Evolutionary conservation across 2,797 vertebrate species (phyloP).

Genomic region (Trachops cirrhosus): DNA sequence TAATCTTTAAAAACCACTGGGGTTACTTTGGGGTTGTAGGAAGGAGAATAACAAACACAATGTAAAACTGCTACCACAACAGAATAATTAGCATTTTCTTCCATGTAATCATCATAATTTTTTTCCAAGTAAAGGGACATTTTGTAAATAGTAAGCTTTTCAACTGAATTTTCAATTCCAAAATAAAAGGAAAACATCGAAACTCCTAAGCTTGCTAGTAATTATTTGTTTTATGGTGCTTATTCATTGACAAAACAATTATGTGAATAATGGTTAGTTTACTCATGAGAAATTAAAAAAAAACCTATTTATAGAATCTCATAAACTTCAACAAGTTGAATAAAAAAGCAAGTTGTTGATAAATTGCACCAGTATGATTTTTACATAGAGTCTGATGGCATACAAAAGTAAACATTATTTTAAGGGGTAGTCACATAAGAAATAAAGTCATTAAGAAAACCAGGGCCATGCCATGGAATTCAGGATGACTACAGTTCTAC

Average conservation of each 20-base stretch:
- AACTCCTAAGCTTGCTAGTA: neutral
- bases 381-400: neutral
- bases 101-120: neutral
- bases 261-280: slow-evolving; percentile 14
- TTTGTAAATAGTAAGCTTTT: neutral
- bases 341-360: neutral
- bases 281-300: neutral
- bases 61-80: neutral
- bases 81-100: neutral
- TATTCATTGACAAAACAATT: neutral
- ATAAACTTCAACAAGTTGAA: neutral
- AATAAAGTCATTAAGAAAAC: neutral
- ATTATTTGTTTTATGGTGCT: slow-evolving; percentile 1
- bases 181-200: slow-evolving; percentile 17
- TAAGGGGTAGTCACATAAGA: neutral
- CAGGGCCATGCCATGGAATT: neutral
- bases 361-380: neutral
- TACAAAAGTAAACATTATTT: neutral
- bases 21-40: neutral
- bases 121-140: neutral
- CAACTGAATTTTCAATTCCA: neutral
- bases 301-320: neutral
- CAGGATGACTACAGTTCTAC: neutral
- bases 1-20: neutral
- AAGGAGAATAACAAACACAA: neutral